These are phyloP conservation scores for Agrochola lychnidis DNA, from an alignment of 2,888 invertebrate species.

Conservation along the genomic window DNA sequence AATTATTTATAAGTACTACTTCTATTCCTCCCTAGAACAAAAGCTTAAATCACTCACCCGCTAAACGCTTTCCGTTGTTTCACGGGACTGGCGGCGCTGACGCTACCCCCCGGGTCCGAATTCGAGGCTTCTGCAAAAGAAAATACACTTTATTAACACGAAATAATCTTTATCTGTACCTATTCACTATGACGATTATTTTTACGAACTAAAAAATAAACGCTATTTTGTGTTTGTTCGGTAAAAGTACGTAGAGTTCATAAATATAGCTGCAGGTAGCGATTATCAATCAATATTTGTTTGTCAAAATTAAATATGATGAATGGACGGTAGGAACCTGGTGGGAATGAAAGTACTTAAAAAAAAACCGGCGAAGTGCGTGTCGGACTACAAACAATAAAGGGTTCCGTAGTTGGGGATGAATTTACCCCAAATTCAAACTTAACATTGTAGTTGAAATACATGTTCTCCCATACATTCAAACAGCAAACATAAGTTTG, in stretches of 20 bases:
- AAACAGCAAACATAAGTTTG: too few species aligned
- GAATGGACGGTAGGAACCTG: background rate
- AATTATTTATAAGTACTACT: background rate
- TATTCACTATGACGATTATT: background rate
- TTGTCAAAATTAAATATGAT: background rate
- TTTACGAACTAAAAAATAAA: background rate
- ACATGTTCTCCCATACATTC: too few species aligned
- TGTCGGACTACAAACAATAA: too few species aligned
- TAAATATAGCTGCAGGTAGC: background rate
- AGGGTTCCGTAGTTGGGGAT: too few species aligned
- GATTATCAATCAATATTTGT: background rate
- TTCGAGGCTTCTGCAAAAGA: constrained; percentile 91
- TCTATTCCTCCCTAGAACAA: background rate
- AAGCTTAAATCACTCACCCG: constrained; percentile 92
- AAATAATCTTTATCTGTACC: background rate
- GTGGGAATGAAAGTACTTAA: background rate
- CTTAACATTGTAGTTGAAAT: too few species aligned
- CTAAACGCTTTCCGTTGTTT: constrained; percentile 96
- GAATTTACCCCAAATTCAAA: too few species aligned
- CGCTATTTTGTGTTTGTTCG: background rate
- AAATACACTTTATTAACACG: constrained; percentile 13
- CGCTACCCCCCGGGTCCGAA: constrained; percentile 90
- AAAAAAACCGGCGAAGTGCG: too few species aligned
- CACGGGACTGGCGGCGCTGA: constrained; percentile 94
- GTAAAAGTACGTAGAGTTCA: background rate